Evolutionary conservation across 2,113 vertebrate genomes (phyloP).

Genomic region (Anarrhichthys ocellatus): DNA sequence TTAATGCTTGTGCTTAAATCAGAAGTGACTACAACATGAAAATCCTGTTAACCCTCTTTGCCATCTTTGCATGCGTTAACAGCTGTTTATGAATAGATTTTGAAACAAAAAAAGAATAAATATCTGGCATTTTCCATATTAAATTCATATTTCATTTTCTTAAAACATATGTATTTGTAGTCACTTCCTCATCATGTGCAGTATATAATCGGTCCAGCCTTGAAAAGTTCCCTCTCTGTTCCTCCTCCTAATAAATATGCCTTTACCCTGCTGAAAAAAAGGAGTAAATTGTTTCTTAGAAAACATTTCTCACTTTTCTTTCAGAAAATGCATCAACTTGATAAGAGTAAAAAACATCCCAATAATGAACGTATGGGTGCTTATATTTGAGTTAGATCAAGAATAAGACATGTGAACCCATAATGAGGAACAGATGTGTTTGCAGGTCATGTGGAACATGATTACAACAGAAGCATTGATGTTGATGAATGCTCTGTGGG

Average conservation of each 20-base stretch:
- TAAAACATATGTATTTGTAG: neutral
- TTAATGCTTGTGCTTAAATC: neutral
- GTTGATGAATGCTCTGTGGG: neutral
- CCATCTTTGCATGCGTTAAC: neutral
- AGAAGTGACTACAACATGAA: neutral
- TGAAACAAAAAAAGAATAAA: neutral
- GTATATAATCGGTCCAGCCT: slow-evolving; percentile 11
- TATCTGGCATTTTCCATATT: neutral
- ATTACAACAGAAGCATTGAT: slow-evolving; percentile 46
- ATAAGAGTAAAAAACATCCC: neutral
- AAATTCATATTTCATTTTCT: neutral
- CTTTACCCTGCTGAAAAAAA: neutral
- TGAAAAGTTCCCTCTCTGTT: slow-evolving; percentile 5
- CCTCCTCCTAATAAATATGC: neutral
- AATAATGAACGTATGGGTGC: neutral
- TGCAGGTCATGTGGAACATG: slow-evolving; percentile 41
- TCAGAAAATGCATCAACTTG: neutral
- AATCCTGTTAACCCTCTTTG: neutral
- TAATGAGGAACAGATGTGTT: slow-evolving; percentile 31
- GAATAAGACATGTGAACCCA: slow-evolving; percentile 20
- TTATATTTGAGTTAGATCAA: slow-evolving; percentile 18
- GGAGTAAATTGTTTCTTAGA: neutral
- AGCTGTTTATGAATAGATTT: slow-evolving; percentile 2
- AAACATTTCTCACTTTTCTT: neutral
- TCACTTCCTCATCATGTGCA: neutral